phyloP scores from a whole-genome alignment of 2,113 vertebrate genomes.

The Eclectus roratus region DNA sequence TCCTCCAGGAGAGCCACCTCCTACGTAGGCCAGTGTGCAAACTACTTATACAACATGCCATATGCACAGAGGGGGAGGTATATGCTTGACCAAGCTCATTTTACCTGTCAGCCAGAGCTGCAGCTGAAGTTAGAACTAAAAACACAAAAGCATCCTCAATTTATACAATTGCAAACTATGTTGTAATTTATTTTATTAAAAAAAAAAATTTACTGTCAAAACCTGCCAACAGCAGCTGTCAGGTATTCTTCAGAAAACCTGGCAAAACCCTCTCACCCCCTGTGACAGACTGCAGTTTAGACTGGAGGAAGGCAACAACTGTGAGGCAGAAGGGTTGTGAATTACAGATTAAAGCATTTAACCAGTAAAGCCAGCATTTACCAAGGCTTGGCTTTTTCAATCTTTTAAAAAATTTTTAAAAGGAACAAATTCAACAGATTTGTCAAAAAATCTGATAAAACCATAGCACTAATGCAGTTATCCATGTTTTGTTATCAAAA shows the following conservation, averaged over 20 bases:
- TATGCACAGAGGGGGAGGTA: background rate
- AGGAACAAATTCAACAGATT: background rate
- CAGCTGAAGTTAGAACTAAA: background rate
- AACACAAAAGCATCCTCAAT: background rate
- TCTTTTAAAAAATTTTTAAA: accelerated
- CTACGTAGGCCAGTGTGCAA: background rate
- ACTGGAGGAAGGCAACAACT: background rate
- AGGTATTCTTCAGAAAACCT: background rate
- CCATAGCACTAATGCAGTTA: background rate
- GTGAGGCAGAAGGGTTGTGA: background rate
- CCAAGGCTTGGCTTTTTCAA: background rate
- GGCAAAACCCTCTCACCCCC: background rate
- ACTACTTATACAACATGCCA: no score
- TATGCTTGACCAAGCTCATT: background rate
- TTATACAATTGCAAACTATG: background rate
- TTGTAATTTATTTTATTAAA: background rate
- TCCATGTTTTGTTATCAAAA: background rate
- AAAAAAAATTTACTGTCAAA: background rate
- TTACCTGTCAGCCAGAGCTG: background rate
- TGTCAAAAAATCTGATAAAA: background rate
- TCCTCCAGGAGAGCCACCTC: background rate
- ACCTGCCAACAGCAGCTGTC: background rate
- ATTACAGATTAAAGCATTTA: background rate
- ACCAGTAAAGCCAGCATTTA: background rate
- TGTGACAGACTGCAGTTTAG: background rate